Percentiles rank a stretch among this genome's conserved stretches.
These are phyloP conservation scores for Achlya flavicornis DNA, from an alignment of 2,888 invertebrate genomes.

Conservation along the genomic window DNA sequence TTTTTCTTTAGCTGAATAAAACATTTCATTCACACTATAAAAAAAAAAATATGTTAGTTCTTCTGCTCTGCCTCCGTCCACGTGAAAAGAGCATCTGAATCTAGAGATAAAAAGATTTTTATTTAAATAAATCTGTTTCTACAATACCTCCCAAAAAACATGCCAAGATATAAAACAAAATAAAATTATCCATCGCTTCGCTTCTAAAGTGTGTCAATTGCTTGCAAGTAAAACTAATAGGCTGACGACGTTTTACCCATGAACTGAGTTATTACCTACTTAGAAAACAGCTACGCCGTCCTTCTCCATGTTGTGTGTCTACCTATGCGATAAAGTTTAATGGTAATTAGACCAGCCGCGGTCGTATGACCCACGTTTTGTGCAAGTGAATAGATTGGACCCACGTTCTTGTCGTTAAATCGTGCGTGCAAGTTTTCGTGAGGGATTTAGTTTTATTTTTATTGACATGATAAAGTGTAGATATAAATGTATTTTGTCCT, in stretches of 20 bases:
- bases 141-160: too few species aligned
- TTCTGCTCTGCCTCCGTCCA: too few species aligned
- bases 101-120: too few species aligned
- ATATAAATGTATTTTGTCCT: background rate
- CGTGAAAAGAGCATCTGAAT: too few species aligned
- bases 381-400: conserved; percentile 29
- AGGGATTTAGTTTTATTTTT: conserved; percentile 40
- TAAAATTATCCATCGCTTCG: background rate
- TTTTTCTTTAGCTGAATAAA: too few species aligned
- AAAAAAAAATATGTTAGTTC: too few species aligned
- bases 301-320: conserved; percentile 15
- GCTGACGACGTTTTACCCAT: conserved; percentile 42
- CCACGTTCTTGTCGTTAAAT: conserved; percentile 39
- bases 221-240: conserved; percentile 32
- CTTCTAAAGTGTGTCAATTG: conserved; percentile 11
- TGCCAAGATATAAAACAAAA: background rate
- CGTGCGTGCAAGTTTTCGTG: conserved; percentile 27
- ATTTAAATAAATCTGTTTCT: too few species aligned
- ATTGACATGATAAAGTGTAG: conserved; percentile 20
- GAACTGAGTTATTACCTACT: conserved; percentile 51
- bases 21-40: too few species aligned
- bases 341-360: conserved; percentile 38
- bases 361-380: conserved; percentile 10
- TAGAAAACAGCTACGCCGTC: conserved; percentile 44
- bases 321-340: conserved; percentile 39